Percentiles rank a stretch among this genome's conserved stretches.
These are phyloP conservation scores for Luidia sarsii DNA, from an alignment of 53 echinoderm and acorn worm species.

Conservation along the genomic window DNA sequence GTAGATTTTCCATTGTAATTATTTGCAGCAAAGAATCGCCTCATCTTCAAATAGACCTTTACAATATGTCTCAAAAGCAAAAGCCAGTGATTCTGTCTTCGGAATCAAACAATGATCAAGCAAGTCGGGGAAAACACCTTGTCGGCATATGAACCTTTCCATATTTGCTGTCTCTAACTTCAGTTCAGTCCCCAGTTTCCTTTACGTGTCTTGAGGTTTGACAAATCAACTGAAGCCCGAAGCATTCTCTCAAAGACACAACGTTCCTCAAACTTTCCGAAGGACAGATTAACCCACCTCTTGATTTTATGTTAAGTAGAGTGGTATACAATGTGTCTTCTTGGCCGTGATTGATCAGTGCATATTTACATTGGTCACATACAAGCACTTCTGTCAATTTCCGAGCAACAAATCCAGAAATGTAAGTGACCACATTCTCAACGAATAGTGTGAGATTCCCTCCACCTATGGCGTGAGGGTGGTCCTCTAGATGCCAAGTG, in stretches of 20 bases:
- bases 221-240: neutral
- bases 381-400: neutral
- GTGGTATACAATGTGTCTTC: neutral
- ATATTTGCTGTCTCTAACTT: neutral
- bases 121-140: neutral
- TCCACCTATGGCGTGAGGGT: neutral
- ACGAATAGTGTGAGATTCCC: neutral
- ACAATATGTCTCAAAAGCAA: neutral
- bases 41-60: constrained; percentile 6
- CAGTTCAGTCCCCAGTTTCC: constrained; percentile 1
- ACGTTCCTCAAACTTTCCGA: neutral
- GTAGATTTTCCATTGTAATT: neutral
- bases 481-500: constrained; percentile 4
- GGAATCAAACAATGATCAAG: neutral
- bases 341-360: neutral
- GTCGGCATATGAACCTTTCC: constrained; percentile 7
- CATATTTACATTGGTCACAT: neutral
- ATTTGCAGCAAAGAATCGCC: constrained; percentile 15
- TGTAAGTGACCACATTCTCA: neutral
- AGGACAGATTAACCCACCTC: constrained; percentile 5
- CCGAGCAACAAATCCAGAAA: constrained; percentile 1
- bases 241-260: neutral
- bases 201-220: neutral
- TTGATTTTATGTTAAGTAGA: constrained; percentile 1
- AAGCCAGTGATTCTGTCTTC: neutral